phyloP scores from a whole-genome alignment of 2,113 vertebrate genomes.

The Orthonyx spaldingii region DNA sequence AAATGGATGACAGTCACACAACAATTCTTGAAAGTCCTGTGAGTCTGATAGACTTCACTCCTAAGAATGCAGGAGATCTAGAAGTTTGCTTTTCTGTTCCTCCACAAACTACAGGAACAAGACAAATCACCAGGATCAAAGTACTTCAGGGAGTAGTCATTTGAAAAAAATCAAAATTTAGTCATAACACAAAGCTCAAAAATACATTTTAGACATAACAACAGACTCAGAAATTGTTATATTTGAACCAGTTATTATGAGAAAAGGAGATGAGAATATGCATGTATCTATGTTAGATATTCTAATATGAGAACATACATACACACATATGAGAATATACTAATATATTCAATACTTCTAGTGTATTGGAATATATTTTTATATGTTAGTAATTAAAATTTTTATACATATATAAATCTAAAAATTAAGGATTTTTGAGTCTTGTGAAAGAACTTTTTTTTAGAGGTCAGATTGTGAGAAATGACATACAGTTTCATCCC shows the following conservation, averaged over 20 bases:
- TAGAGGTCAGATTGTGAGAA: constrained; percentile 3
- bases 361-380: neutral
- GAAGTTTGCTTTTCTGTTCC: neutral
- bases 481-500: neutral
- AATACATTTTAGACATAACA: neutral
- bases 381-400: neutral
- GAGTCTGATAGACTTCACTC: neutral
- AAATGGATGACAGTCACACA: neutral
- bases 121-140: neutral
- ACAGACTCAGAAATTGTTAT: neutral
- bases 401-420: neutral
- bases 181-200: neutral
- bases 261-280: neutral
- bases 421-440: neutral
- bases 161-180: neutral
- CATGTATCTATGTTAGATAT: neutral
- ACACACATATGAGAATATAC: neutral
- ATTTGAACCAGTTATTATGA: neutral
- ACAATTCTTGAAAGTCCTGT: neutral
- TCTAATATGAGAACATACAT: neutral
- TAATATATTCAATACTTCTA: neutral
- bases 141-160: neutral
- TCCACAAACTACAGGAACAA: neutral
- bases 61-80: neutral
- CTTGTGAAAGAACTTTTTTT: neutral